A percentile compares a stretch with the other conserved stretches of the same genome.
These are phyloP conservation scores for Allobates femoralis DNA, from an alignment of 2,797 vertebrate species.

Conservation along the genomic window DNA sequence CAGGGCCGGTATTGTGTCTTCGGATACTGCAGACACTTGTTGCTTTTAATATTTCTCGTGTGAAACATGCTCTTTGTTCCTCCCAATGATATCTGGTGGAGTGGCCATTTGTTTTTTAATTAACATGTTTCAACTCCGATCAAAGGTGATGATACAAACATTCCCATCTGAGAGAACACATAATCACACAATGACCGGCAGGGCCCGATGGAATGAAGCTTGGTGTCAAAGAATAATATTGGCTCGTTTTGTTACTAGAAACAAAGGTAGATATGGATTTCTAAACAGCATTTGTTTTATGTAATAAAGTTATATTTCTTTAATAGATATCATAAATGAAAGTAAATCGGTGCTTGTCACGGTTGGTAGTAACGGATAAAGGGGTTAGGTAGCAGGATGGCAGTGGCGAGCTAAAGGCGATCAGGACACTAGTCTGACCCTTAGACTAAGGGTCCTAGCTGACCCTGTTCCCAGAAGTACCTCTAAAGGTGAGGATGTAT, in stretches of 20 bases:
- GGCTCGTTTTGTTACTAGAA: not conserved
- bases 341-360: not conserved
- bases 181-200: not conserved
- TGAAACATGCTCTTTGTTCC: conserved; percentile 17
- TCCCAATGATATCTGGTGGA: not conserved
- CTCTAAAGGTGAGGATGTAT: too few relatives aligned
- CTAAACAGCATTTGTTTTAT: not conserved
- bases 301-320: not conserved
- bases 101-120: not conserved
- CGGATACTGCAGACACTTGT: not conserved
- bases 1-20: not conserved
- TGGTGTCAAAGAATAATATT: not conserved
- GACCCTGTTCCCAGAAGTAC: too few relatives aligned
- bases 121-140: not conserved
- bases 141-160: not conserved
- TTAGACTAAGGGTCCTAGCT: too few relatives aligned
- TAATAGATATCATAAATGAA: not conserved
- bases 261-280: not conserved
- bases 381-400: too few relatives aligned
- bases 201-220: not conserved
- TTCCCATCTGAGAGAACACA: not conserved
- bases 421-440: too few relatives aligned
- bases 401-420: too few relatives aligned
- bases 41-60: conserved; percentile 6
- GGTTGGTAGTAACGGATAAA: too few relatives aligned